phyloP scores from a whole-genome alignment of 2,797 vertebrate genomes.

The Poecilia wingei region DNA sequence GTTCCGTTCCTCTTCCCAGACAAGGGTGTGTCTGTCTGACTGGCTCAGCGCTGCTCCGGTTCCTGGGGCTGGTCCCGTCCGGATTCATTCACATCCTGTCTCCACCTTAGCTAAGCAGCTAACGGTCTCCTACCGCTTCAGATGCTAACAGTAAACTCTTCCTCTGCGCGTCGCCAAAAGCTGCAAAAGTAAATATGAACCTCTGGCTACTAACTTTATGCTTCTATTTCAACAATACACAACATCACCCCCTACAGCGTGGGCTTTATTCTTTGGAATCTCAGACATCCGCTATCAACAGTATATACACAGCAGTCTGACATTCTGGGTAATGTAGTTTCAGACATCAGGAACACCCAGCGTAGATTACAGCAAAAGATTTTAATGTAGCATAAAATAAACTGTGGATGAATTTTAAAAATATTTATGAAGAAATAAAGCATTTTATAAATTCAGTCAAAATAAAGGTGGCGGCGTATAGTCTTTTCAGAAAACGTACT shows the following conservation, averaged over 20 bases:
- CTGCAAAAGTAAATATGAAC: background rate
- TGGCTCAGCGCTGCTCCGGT: slow-evolving; percentile 42
- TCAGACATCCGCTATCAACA: slow-evolving; percentile 40
- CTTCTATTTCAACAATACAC: slow-evolving; percentile 5
- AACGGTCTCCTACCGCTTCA: slow-evolving; percentile 18
- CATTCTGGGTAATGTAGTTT: slow-evolving; percentile 78
- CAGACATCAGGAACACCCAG: rapidly evolving
- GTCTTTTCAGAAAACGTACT: slow-evolving; percentile 9
- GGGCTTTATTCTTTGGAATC: slow-evolving; percentile 52
- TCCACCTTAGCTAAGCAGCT: slow-evolving; percentile 46
- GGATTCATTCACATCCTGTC: slow-evolving; percentile 49
- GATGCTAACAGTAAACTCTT: slow-evolving; percentile 3
- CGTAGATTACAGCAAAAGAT: background rate
- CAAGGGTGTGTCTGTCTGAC: slow-evolving; percentile 78
- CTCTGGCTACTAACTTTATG: background rate
- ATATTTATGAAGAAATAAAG: rapidly evolving
- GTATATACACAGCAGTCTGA: slow-evolving; percentile 26
- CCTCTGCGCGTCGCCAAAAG: background rate
- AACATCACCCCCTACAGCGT: slow-evolving; percentile 13
- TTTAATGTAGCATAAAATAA: background rate
- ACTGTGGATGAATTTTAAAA: rapidly evolving
- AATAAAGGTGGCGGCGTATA: rapidly evolving
- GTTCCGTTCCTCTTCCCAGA: slow-evolving; percentile 33
- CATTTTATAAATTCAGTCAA: rapidly evolving
- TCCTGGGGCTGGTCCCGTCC: slow-evolving; percentile 61